Evolutionary conservation across 2,797 vertebrate species (phyloP), one percentile per base, ranked within the genome.

Genomic region (Pempheris klunzingeri): DNA sequence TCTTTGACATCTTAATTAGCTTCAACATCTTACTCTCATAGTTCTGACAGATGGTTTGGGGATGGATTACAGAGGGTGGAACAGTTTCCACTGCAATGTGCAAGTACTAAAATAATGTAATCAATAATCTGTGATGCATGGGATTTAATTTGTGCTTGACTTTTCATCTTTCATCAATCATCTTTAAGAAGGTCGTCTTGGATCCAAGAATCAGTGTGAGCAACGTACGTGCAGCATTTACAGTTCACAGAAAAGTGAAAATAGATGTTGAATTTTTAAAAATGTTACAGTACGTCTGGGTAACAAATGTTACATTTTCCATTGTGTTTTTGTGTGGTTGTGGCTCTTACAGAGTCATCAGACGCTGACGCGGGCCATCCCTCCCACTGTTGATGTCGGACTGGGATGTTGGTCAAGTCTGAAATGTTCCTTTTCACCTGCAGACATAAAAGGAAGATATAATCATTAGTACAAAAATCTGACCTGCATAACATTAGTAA

Each of bases 361-460:
- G 96, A 94, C 49, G 96, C 97, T 89, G 97, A 96, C 28, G 95
- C n/a, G 9, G 98, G 98, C 98, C 98, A 99, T 64, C 98, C 98
- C 28, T 99, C 98, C 98, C 98, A 99, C 70, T 96, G 77, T 80
- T 99, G 98, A 93, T 99, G 97, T 55, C 98, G 96, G 75, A 99
- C 98, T 61, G 97, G 98, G 93, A 99, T 99, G 86, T 99, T 99
- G 14, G 98, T 99, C 91, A 99, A 95, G 91, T 99, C 98, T 86
- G 97, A 99, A 68, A 99, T 92, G 79, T 99, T 99, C 86, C 97
- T 93, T 85, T 99, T 99, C 61, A 99, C 98, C 98, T 99, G 83
- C 24, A 68, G 49, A 85, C 58, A 90, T 5, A 77, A 71, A 76
- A 1, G 28, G 3, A 84, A 62, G n/a, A 61, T 5, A 11, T 28